Base-by-base conservation (phyloP, 2,888 invertebrate genomes). In the Tineola bisselliella region DNA sequence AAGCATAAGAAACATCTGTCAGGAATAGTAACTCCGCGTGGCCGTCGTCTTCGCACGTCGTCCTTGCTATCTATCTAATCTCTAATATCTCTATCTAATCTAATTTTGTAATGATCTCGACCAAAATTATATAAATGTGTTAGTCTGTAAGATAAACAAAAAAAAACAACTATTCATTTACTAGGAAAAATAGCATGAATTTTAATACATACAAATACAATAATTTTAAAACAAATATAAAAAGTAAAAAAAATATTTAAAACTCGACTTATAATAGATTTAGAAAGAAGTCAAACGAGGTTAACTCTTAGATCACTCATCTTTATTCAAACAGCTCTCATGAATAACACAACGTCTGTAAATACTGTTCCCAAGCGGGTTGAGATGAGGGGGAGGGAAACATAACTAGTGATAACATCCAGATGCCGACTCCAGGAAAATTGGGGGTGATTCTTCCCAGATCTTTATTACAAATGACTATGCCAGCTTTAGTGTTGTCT, bases 271-370 rank as follows among this genome's bases (percentile, higher is more conserved):
- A 5, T 68, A 70, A 73, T 72, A 68, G 67, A 69, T 71, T 73
- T 64, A 68, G 6, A 71, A 73, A 73, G 70, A 70, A 72, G 72
- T 70, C 69, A 13, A 48, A 56, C 33, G 61, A 54, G 38, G 52
- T 61, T 61, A 61, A 31, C 43, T 31, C 59, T 43, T 63, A 65
- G 64, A 69, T 77, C 71, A 69, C 77, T 81, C 81, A 84, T 84
- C 80, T 81, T 80, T 83, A 84, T 83, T 84, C 83, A 83, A 74
- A 74, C 69, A 64, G 65, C 68, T 70, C 76, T 79, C 81, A 84
- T 83, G 82, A 83, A 84, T 83, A 81, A 80, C 76, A 75, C 77
- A 80, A 76, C 69, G 70, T 69, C 70, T 71, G 75, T 79, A 78
- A 81, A 79, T 77, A 81, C 75, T 56, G 56, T 56, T 43, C 17